Percentiles rank a stretch among this genome's conserved stretches.
Conservation (phyloP, 2,888 invertebrate genomes). For the Cryptus armator region DNA sequence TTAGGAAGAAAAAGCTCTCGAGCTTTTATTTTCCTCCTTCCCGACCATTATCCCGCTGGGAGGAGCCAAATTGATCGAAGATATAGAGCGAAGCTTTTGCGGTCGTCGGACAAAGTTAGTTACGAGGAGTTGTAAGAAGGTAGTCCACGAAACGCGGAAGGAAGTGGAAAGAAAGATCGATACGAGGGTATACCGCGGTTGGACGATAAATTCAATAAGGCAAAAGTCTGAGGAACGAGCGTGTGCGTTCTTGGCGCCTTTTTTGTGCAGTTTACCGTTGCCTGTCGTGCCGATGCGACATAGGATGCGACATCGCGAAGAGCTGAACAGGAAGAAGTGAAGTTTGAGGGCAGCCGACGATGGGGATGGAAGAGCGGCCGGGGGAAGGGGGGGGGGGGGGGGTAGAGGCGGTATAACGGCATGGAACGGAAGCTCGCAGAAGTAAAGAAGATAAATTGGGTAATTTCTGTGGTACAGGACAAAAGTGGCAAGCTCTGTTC, state of each 20-base stretch:
- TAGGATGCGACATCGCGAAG: slow-evolving; percentile 18
- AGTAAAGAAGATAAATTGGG: slow-evolving; percentile 74
- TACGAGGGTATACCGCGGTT: not conserved
- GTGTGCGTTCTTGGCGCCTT: not conserved
- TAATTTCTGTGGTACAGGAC: slow-evolving; percentile 64
- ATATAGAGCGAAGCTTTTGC: not conserved
- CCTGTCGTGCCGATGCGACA: slow-evolving; percentile 21
- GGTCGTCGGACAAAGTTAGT: slow-evolving; percentile 30
- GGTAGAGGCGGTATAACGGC: slow-evolving; percentile 6
- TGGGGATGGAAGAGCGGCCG: not conserved
- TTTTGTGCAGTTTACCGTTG: slow-evolving; percentile 34
- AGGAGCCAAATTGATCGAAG: slow-evolving; percentile 5
- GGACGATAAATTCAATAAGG: slow-evolving; percentile 75
- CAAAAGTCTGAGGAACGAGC: slow-evolving; percentile 61
- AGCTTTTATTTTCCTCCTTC: not conserved
- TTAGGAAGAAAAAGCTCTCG: not conserved
- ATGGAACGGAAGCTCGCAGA: slow-evolving; percentile 48
- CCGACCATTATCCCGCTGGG: not conserved
- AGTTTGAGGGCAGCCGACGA: slow-evolving; percentile 15
- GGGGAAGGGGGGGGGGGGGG: not conserved
- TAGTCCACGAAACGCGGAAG: not conserved
- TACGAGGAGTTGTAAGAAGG: not conserved
- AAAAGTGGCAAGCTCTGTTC: slow-evolving; percentile 70
- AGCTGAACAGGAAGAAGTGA: slow-evolving; percentile 29
- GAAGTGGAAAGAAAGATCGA: slow-evolving; percentile 14